A percentile compares a stretch with the other conserved stretches of the same genome.
These are phyloP conservation scores for Euura lappo DNA, from an alignment of 1,140 invertebrate genomes.

Conservation along the genomic window DNA sequence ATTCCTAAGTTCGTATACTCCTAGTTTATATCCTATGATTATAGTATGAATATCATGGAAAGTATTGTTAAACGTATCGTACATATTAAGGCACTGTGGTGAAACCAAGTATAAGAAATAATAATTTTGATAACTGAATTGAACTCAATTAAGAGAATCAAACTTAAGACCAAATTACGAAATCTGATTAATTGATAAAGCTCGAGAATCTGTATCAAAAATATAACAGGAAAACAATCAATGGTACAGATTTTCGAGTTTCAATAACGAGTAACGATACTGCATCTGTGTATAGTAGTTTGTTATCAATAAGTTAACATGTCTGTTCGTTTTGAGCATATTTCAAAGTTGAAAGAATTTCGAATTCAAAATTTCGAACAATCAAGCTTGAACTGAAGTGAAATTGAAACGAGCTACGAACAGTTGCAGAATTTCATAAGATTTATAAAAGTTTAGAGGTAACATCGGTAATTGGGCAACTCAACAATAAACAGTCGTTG, in stretches of 20 bases:
- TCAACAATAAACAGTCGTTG: conserved; percentile 36
- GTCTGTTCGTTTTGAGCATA: no score
- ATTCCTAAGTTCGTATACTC: conserved; percentile 10
- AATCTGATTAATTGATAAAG: background rate
- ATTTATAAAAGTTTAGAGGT: conserved; percentile 24
- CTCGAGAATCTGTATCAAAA: background rate
- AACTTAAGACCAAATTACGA: background rate
- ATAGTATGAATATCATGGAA: background rate
- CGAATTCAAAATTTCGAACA: background rate
- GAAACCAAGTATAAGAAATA: conserved; percentile 2
- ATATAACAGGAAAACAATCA: background rate
- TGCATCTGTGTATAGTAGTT: background rate
- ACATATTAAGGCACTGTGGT: background rate
- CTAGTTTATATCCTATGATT: no score
- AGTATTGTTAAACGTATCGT: background rate
- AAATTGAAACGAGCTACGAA: background rate
- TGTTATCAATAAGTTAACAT: background rate
- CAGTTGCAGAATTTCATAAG: background rate
- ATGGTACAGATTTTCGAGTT: background rate
- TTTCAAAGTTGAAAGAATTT: no score
- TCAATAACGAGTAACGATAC: background rate
- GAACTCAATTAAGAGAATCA: background rate
- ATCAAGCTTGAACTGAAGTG: background rate
- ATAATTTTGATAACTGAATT: background rate
- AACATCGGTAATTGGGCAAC: conserved; percentile 32